Evolutionary conservation across 1,140 invertebrate genomes (phyloP).

Genomic region (Drosophila jambulina): DNA sequence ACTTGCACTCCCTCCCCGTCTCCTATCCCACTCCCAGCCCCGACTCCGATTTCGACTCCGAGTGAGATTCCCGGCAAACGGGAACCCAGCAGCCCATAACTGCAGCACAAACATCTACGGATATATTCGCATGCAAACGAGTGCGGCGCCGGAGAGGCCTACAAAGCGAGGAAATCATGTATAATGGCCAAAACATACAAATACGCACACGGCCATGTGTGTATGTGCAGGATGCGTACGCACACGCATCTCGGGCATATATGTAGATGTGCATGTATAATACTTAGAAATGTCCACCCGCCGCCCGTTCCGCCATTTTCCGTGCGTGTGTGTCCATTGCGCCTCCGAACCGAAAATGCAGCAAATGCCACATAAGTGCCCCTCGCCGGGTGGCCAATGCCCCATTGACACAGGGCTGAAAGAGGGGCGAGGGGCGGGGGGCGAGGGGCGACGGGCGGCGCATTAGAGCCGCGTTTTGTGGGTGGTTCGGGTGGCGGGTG

Average conservation of each 20-base stretch:
- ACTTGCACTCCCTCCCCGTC: not conserved
- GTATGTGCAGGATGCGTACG: constrained; percentile 12
- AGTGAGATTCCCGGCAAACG: constrained; percentile 23
- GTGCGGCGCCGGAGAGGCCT: constrained; percentile 24
- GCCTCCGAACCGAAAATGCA: constrained; percentile 65
- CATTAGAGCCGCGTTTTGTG: constrained; percentile 31
- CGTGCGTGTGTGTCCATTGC: constrained; percentile 47
- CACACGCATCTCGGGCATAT: constrained; percentile 19
- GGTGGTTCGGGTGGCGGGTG: not conserved
- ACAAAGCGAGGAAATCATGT: constrained; percentile 64
- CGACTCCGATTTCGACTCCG: not conserved
- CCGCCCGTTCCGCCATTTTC: constrained; percentile 24
- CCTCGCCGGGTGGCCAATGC: constrained; percentile 50
- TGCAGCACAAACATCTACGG: constrained; percentile 60
- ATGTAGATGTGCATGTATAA: constrained; percentile 58
- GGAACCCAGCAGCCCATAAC: constrained; percentile 35
- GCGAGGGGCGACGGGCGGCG: not conserved
- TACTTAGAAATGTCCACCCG: constrained; percentile 68
- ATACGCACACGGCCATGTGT: constrained; percentile 47
- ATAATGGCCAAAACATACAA: constrained; percentile 70
- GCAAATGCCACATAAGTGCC: constrained; percentile 81
- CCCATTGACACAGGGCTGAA: constrained; percentile 38
- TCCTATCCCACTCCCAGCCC: not conserved
- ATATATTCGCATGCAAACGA: constrained; percentile 28
- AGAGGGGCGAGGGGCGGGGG: not conserved